These are phyloP conservation scores for Neoarius graeffei DNA, from an alignment of 2,113 vertebrate species.

Conservation along the genomic window DNA sequence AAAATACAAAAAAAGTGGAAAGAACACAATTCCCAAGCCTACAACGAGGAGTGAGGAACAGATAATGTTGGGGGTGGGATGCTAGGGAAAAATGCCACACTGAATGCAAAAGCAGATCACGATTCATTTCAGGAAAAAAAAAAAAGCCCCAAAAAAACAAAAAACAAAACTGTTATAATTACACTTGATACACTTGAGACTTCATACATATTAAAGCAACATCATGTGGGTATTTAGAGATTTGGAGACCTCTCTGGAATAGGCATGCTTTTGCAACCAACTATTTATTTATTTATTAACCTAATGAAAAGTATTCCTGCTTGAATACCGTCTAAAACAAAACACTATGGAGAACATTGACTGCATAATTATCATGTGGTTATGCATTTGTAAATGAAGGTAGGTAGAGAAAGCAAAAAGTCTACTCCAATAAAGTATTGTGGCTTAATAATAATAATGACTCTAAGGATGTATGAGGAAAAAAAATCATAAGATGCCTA, in stretches of 20 bases:
- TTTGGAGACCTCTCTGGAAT: not conserved
- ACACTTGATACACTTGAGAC: not conserved
- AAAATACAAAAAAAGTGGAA: constrained; percentile 16
- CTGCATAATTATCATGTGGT: not conserved
- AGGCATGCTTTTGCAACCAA: too few species aligned
- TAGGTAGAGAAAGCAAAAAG: too few species aligned
- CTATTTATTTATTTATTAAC: too few species aligned
- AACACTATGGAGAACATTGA: not conserved
- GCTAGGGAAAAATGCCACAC: not conserved
- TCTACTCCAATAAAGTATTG: too few species aligned
- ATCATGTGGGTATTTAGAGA: not conserved
- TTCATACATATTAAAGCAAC: not conserved
- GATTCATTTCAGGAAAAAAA: constrained; percentile 7
- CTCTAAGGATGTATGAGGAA: too few species aligned
- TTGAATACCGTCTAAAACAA: not conserved
- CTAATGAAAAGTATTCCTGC: too few species aligned
- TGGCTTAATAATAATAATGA: too few species aligned
- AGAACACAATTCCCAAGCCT: constrained; percentile 3
- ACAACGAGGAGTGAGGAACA: not conserved
- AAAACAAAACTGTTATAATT: not conserved
- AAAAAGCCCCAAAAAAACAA: too few species aligned
- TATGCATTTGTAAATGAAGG: not conserved
- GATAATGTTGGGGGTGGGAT: not conserved
- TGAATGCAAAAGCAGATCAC: constrained; percentile 9
- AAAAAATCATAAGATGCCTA: too few species aligned